Evolutionary conservation across 2,888 invertebrate species (phyloP), one percentile per base, ranked within the genome.

Genomic region (Thymelicus acteon): DNA sequence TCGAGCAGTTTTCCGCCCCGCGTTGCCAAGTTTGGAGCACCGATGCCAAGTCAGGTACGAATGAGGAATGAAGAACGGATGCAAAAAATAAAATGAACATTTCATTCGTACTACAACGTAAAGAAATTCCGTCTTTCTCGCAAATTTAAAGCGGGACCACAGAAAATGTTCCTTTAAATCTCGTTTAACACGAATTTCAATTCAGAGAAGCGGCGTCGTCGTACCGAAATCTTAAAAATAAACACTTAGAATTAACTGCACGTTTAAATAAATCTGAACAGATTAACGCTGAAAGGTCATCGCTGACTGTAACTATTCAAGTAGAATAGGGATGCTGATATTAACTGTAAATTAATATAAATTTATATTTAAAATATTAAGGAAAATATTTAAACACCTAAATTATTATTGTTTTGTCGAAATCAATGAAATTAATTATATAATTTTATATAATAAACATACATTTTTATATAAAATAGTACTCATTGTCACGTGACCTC

Each of bases 161-260:
- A 78, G 76, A 80, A 77, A 75, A 77, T 71, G 71, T 75, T 74
- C 73, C 74, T 76, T 78, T 75, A 78, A 82, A 80, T 80, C 78
- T 77, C 72, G 71, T 69, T 61, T 71, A 75, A 75, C 76, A 80
- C 70, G 71, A 83, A 88, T 87, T 85, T 86, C 80, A 85, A 84
- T 87, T 85, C 83, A 77, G 79, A 80, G 79, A 80, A 84, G 80
- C 80, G 77, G 78, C 76, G 77, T 60, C 70, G 60, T 62, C 63
- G 63, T 75, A 72, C 60, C 75, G 74, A 78, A 74, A 77, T 75
- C 74, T 79, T 74, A 79, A 78, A 76, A 79, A 83, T 80, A 79
- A 79, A 81, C 77, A 76, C 24, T 15, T 31, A 44, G 12, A 44
- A 31, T 31, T 31, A 31, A 49, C 49, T 2, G 7, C 4, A n/a